phyloP scores from a whole-genome alignment of 2,888 invertebrate species.

The Eilema sororculum region DNA sequence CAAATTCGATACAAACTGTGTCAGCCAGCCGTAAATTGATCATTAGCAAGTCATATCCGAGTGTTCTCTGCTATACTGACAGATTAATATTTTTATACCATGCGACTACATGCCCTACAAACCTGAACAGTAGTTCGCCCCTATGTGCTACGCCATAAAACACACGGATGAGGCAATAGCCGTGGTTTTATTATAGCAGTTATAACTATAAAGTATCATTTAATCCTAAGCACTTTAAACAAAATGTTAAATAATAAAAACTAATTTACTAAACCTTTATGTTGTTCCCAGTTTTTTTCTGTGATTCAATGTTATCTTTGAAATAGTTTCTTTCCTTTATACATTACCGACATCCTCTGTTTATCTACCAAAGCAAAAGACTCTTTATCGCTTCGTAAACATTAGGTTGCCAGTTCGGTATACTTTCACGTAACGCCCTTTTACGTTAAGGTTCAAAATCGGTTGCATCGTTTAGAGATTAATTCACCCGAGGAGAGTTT shows the following conservation, averaged over 20 bases:
- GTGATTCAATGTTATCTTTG: conserved; percentile 51
- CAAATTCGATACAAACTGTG: background rate
- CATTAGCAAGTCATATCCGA: background rate
- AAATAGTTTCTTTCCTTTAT: conserved; percentile 61
- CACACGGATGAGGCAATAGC: background rate
- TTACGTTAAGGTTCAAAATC: conserved; percentile 60
- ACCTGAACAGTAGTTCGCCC: background rate
- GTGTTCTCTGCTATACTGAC: background rate
- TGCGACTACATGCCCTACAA: background rate
- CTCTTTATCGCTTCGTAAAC: conserved; percentile 59
- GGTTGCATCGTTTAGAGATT: conserved; percentile 57
- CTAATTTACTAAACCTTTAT: conserved; percentile 29
- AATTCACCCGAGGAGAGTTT: conserved; percentile 59
- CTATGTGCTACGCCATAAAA: background rate
- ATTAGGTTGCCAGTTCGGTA: conserved; percentile 43
- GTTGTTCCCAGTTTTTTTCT: conserved; percentile 43
- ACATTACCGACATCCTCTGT: conserved; percentile 61
- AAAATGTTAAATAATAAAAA: conserved; percentile 20
- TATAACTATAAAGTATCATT: background rate
- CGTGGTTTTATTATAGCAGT: background rate
- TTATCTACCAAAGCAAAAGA: conserved; percentile 51
- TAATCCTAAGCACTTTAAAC: background rate
- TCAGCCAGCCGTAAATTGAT: background rate
- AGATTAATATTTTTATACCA: background rate
- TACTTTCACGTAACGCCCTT: conserved; percentile 39